phyloP scores from a whole-genome alignment of 1,140 invertebrate genomes.

The Thaumetopoea pityocampa region DNA sequence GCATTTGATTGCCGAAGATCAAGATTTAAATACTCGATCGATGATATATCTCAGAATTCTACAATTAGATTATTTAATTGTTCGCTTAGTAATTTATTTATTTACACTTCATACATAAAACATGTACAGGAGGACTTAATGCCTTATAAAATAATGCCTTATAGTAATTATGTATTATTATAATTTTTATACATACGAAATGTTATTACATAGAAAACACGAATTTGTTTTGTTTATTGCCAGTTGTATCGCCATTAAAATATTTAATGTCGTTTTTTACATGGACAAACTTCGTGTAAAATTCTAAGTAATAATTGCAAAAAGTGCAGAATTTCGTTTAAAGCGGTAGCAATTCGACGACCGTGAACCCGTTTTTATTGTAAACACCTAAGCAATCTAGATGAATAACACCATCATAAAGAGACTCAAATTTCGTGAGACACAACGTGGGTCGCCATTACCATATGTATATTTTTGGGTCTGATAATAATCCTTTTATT shows the following conservation, averaged over 20 bases:
- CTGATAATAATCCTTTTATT: conserved; percentile 44
- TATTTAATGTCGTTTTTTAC: conserved; percentile 45
- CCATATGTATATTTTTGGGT: conserved; percentile 36
- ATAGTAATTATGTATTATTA: too few species aligned
- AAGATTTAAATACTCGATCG: conserved; percentile 28
- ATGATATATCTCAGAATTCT: conserved; percentile 14
- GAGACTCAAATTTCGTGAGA: conserved; percentile 44
- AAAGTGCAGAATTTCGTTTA: conserved; percentile 59
- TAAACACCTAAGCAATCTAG: conserved; percentile 49
- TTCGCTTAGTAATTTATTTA: not conserved
- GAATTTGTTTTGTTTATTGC: conserved; percentile 40
- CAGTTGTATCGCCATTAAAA: conserved; percentile 35
- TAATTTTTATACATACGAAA: not conserved
- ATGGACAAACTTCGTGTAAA: conserved; percentile 33
- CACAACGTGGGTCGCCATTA: conserved; percentile 42
- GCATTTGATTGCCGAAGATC: conserved; percentile 28
- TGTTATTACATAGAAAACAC: conserved; percentile 38
- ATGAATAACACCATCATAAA: conserved; percentile 53
- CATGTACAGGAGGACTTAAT: too few species aligned
- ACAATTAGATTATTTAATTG: conserved; percentile 6
- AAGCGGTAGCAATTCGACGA: conserved; percentile 37
- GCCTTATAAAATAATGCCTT: too few species aligned
- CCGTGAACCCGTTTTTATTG: conserved; percentile 55
- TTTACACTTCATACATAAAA: too few species aligned
- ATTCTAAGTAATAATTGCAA: conserved; percentile 57